Evolutionary conservation across 2,797 vertebrate species (phyloP), one percentile per base, ranked within the genome.

Genomic region (Hylomyscus alleni): DNA sequence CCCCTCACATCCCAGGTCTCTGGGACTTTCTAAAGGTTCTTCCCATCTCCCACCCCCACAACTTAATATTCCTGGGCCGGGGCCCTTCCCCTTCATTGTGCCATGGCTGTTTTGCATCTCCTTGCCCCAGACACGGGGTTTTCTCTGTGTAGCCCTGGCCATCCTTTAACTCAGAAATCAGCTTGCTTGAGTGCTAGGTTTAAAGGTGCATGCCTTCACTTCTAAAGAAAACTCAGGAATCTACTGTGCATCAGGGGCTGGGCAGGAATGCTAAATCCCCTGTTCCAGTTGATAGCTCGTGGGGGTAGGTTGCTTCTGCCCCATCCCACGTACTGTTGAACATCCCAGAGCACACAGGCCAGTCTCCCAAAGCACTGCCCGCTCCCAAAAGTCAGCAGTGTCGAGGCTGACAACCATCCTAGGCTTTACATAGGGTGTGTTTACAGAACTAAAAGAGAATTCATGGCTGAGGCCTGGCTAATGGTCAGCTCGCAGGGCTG

Each of bases 361-460:
- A 54, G 17, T 13, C 15, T 37, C 20, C 40, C 17, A 47, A 94
- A 67, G 24, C 86, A 20, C 37, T 29, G 9, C 58, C 22, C 10
- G 17, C 47, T 87, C 69, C 29, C 60, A 62, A 65, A 84, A 26
- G 6, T 85, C 56, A n/a, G 20, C 0, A 54, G 40, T 3, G 29
- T 44, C 3, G 8, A 80, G 34, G 24, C 15, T 65, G 81, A 82
- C 14, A 89, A 62, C 9, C 15, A 77, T 52, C 2, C 4, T 47
- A 6, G n/a, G 56, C 65, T 83, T 77, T 60, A 34, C 37, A 19
- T 37, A 60, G 34, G 47, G 65, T 62, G 65, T 62, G 54, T 82
- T 81, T 76, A 90, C 11, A 65, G 67, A 91, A 86, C 20, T 26
- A 26, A 81, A 90, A 31, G 54, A 58, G 75, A 90, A 90, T 34